Conservation (phyloP, 1,140 invertebrate species). For the Procambarus clarkii region DNA sequence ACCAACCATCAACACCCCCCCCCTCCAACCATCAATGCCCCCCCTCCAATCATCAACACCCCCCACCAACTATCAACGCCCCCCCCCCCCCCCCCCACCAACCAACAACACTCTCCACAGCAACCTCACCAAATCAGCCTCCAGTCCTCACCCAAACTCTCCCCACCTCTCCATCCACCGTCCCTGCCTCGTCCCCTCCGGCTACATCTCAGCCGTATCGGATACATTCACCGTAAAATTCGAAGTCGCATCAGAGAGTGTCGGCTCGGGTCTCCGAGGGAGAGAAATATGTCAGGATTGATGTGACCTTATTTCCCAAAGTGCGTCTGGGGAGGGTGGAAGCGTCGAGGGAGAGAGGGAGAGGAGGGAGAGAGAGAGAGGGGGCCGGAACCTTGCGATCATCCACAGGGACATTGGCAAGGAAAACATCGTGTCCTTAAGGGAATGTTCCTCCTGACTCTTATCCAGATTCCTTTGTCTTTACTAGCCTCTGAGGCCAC, state of each 20-base stretch:
- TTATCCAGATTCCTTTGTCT: no score
- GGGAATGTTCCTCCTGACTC: not conserved
- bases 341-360: not conserved
- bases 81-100: no score
- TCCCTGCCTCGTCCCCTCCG: not conserved
- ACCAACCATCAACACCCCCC: no score
- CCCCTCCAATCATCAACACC: no score
- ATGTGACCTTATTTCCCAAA: conserved; percentile 13
- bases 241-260: not conserved
- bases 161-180: not conserved
- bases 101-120: no score
- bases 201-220: not conserved
- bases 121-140: no score
- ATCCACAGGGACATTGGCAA: not conserved
- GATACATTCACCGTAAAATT: conserved; percentile 14
- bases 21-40: no score
- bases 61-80: no score
- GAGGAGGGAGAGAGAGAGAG: not conserved
- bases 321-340: not conserved
- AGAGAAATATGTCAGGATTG: conserved; percentile 8
- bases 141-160: no score
- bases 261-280: conserved; percentile 4
- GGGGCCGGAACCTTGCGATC: no score
- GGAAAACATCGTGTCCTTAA: not conserved
- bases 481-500: no score